Evolutionary conservation across 2,113 vertebrate genomes (phyloP), one percentile per base, ranked within the genome.

Genomic region (Clarias batrachus): DNA sequence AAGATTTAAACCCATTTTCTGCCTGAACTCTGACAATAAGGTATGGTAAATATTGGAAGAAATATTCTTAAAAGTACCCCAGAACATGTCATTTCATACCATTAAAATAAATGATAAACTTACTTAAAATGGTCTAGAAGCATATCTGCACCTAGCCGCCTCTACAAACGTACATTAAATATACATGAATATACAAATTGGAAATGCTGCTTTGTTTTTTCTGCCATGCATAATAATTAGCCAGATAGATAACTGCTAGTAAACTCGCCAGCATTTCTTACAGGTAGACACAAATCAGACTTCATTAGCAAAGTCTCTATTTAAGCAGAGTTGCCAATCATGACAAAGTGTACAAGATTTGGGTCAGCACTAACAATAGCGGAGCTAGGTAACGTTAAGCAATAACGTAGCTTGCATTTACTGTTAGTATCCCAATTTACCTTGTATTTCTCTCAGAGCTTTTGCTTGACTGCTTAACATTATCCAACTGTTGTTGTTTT

Each of bases 1-100:
- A 90, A 92, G 77, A 91, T 91, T 82, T 90, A 87, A 37, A 81
- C 79, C 87, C 86, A 52, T 88, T 87, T 63, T 82, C 70, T 85
- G 71, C 81, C 74, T 84, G 86, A 85, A 74, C 85, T 71, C 81
- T 41, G 48, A 88, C 84, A 84, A 88, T 74, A 86, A 80, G 33
- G 60, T 74, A 78, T 48, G 70, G 60, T 13, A 68, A 68, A 76
- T 90, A 41, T 25, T 85, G 17, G 27, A 70, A 70, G 66, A 8
- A 59, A 85, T 66, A 66, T 68, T 48, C 27, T 37, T 78, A 85
- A 65, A 65, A 60, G 56, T 80, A 37, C 56, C 19, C 33, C 57
- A 2, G 56, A 80, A 60, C 78, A 33, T 60, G 56, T 37, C 54
- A 79, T 60, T 30, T 81, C 25, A 62, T 62, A 81, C 12, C 11